phyloP scores from a whole-genome alignment of 2,888 invertebrate genomes.

The Drosophila tripunctata region DNA sequence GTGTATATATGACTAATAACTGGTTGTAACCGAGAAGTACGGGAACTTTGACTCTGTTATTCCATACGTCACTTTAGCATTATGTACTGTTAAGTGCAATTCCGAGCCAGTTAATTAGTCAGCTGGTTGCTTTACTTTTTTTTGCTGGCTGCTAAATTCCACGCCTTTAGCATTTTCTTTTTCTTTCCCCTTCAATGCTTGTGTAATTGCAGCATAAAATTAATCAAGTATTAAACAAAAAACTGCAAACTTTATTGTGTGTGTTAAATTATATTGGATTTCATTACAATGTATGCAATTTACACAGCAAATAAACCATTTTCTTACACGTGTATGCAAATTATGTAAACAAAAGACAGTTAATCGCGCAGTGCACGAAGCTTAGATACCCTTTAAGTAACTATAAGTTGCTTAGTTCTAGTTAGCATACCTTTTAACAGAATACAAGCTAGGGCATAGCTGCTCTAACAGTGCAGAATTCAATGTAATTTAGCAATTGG shows the following conservation, averaged over 20 bases:
- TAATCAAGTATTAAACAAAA: conserved; percentile 4
- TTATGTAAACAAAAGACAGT: conserved; percentile 16
- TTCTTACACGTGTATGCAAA: conserved; percentile 34
- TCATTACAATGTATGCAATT: conserved; percentile 13
- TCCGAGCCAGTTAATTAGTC: conserved; percentile 9
- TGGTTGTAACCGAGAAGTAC: background rate
- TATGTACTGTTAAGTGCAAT: conserved; percentile 23
- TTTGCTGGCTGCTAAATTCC: conserved; percentile 15
- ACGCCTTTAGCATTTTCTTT: conserved; percentile 29
- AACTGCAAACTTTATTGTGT: conserved; percentile 17
- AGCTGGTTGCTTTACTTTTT: conserved; percentile 3
- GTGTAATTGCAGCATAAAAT: conserved; percentile 31
- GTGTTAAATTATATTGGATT: conserved; percentile 20
- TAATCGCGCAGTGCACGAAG: background rate
- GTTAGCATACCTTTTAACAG: background rate
- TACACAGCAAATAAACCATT: conserved; percentile 15
- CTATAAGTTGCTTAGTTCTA: background rate
- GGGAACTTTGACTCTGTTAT: background rate
- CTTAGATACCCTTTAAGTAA: background rate
- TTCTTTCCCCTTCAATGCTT: conserved; percentile 27
- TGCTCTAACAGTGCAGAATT: conserved; percentile 25
- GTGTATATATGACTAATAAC: conserved; percentile 28
- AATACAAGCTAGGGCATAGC: background rate
- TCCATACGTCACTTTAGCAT: conserved; percentile 31
- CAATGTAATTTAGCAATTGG: conserved; percentile 46